phyloP scores from a whole-genome alignment of 2,797 vertebrate species.

The Enteromius anoplus region DNA sequence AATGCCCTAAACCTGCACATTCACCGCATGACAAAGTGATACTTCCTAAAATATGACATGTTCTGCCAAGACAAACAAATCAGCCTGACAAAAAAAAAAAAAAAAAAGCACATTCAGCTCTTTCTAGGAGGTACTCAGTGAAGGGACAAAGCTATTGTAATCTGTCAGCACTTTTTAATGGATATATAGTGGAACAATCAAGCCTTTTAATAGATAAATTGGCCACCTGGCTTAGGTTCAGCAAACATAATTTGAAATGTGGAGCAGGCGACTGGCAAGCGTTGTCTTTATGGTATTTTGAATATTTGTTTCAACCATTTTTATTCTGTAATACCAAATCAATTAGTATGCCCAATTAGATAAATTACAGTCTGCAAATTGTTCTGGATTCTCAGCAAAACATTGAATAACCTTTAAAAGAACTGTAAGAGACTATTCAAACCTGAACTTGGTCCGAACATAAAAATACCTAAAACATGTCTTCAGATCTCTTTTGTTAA shows the following conservation, averaged over 20 bases:
- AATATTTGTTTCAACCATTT: conserved; percentile 75
- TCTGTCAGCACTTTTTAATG: conserved; percentile 72
- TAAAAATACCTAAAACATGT: background rate
- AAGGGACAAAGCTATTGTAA: conserved; percentile 60
- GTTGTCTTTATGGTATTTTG: conserved; percentile 60
- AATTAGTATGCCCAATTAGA: conserved; percentile 73
- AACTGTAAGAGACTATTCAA: conserved; percentile 4
- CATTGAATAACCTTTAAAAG: background rate
- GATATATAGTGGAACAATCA: conserved; percentile 64
- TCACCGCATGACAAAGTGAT: conserved; percentile 72
- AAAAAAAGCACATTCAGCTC: conserved; percentile 72
- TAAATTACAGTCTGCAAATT: conserved; percentile 68
- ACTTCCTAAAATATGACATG: conserved; percentile 70
- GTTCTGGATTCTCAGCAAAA: conserved; percentile 54
- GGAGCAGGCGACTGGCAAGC: conserved; percentile 61
- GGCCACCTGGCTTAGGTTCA: conserved; percentile 61
- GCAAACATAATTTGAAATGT: conserved; percentile 62
- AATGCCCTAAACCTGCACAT: conserved; percentile 56
- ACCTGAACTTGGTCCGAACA: background rate
- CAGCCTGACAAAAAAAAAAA: conserved; percentile 61
- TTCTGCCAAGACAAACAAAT: conserved; percentile 73
- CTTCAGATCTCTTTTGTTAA: background rate
- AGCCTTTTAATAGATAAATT: conserved; percentile 66
- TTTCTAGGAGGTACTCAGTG: conserved; percentile 68
- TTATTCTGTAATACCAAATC: conserved; percentile 70